These are phyloP conservation scores for Troglohyphantes excavatus DNA, from an alignment of 2,888 invertebrate species.

Conservation along the genomic window DNA sequence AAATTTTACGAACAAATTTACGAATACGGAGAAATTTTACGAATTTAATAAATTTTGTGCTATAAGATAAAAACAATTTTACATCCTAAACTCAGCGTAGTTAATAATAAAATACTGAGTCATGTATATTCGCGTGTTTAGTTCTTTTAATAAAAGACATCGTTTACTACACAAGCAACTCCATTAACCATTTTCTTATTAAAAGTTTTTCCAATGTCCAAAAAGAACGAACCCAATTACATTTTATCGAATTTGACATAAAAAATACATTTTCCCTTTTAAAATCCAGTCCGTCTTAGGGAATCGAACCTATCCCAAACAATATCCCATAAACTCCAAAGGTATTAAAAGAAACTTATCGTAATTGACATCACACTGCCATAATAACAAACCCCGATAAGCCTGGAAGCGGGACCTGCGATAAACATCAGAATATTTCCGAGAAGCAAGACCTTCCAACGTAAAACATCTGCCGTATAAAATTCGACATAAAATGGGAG, in stretches of 20 bases:
- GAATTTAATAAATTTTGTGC: too few relatives aligned
- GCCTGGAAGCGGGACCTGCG: neutral
- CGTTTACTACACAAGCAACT: neutral
- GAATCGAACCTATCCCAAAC: neutral
- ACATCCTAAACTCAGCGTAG: too few relatives aligned
- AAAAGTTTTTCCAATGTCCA: neutral
- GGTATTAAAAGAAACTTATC: slow-evolving; percentile 2
- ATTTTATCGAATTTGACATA: neutral
- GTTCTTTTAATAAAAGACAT: neutral
- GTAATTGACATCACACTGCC: neutral
- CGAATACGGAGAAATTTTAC: too few relatives aligned
- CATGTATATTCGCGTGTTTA: neutral
- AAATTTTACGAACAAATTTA: too few relatives aligned
- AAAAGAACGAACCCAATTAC: neutral
- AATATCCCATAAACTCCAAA: neutral
- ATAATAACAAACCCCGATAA: neutral
- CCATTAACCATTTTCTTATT: neutral
- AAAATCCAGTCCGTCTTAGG: neutral
- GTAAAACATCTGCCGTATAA: slow-evolving; percentile 52
- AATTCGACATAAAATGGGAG: slow-evolving; percentile 56
- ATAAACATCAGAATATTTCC: slow-evolving; percentile 24
- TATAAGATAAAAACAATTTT: too few relatives aligned
- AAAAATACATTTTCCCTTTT: neutral
- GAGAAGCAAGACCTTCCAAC: neutral
- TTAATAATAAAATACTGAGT: too few relatives aligned